Conservation (phyloP, 2,888 invertebrate genomes). For the Mystacides longicornis region DNA sequence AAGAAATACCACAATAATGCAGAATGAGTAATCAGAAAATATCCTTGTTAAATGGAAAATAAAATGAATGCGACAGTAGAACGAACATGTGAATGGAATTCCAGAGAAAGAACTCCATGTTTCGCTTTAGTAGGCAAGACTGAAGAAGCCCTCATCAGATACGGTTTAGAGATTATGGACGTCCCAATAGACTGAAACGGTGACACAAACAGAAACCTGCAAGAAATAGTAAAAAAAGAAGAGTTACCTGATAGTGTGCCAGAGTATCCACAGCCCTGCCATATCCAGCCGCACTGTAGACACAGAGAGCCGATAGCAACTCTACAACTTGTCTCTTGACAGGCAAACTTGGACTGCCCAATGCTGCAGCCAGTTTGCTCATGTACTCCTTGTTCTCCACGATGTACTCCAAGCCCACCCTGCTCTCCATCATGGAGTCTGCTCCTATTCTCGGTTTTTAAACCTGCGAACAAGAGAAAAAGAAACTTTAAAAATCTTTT, state of each 20-base stretch:
- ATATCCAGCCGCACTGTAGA: slow-evolving; percentile 87
- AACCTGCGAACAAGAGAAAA: not conserved
- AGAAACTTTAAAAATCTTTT: not conserved
- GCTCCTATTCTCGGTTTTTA: not conserved
- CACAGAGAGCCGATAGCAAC: slow-evolving; percentile 87
- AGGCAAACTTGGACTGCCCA: slow-evolving; percentile 82
- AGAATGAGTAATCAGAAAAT: too few species aligned
- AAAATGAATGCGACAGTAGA: too few species aligned
- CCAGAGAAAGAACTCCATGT: too few species aligned
- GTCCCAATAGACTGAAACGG: too few species aligned
- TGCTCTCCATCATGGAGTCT: slow-evolving; percentile 69
- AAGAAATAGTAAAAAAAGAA: too few species aligned
- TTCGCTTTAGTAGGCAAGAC: too few species aligned
- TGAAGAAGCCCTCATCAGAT: too few species aligned
- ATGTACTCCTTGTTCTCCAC: slow-evolving; percentile 91
- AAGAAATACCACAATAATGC: too few species aligned
- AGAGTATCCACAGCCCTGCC: slow-evolving; percentile 81
- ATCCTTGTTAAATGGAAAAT: too few species aligned
- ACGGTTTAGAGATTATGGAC: too few species aligned
- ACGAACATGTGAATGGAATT: too few species aligned
- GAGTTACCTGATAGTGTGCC: slow-evolving; percentile 79
- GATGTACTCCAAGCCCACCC: slow-evolving; percentile 89
- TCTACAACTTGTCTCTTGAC: slow-evolving; percentile 97
- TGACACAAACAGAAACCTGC: too few species aligned
- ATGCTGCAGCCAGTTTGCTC: slow-evolving; percentile 82